These are phyloP conservation scores for Troglohyphantes excavatus DNA, from an alignment of 2,888 invertebrate species.

Conservation along the genomic window DNA sequence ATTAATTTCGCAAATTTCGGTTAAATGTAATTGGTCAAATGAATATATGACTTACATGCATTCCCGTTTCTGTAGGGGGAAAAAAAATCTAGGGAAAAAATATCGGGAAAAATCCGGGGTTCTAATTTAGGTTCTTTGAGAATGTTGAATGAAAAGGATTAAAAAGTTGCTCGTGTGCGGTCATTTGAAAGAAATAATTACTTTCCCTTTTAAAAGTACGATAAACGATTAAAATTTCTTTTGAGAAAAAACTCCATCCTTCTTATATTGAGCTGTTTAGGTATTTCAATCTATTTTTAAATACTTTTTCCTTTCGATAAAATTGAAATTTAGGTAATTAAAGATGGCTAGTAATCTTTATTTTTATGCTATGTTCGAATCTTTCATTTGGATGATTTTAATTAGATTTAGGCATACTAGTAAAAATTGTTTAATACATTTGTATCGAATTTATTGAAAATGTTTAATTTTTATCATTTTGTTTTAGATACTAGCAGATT, in stretches of 20 bases:
- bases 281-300: background rate
- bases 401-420: background rate
- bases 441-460: no score
- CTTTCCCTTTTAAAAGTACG: background rate
- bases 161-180: background rate
- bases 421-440: no score
- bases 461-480: no score
- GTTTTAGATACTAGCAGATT: no score
- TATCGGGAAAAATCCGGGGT: background rate
- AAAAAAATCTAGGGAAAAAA: constrained; percentile 21
- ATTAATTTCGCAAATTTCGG: constrained; percentile 69
- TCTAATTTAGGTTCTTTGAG: constrained; percentile 38
- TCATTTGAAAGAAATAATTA: constrained; percentile 34
- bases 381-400: background rate
- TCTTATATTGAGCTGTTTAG: background rate
- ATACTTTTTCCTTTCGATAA: background rate
- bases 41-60: constrained; percentile 64
- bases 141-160: background rate
- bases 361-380: background rate
- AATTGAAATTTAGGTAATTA: background rate
- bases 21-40: constrained; percentile 71
- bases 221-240: background rate
- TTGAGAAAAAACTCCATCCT: background rate
- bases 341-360: background rate
- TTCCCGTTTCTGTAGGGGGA: constrained; percentile 49